A percentile compares a stretch with the other conserved stretches of the same genome.
These are phyloP conservation scores for Helicoverpa assulta DNA, from an alignment of 2,888 invertebrate genomes.

Conservation along the genomic window DNA sequence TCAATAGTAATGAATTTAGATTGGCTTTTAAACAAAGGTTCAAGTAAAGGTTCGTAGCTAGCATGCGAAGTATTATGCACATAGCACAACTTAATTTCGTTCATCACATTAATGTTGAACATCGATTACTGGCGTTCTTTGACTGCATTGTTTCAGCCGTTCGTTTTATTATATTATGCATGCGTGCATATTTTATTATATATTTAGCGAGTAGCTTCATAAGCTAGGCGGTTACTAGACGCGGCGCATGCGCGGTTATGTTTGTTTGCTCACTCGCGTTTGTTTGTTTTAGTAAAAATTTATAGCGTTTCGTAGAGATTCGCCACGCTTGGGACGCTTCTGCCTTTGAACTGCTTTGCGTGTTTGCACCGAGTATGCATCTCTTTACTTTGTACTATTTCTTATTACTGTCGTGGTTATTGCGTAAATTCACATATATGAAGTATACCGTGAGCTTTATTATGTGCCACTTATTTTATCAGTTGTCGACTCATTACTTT, in stretches of 20 bases:
- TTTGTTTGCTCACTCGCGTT: constrained; percentile 77
- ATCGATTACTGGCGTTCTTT: constrained; percentile 30
- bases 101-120: constrained; percentile 19
- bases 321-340: constrained; percentile 68
- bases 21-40: neutral
- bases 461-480: constrained; percentile 25
- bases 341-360: constrained; percentile 78
- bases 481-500: constrained; percentile 3
- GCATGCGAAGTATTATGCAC: constrained; percentile 3
- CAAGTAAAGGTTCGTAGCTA: neutral
- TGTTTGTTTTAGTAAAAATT: constrained; percentile 87
- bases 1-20: neutral
- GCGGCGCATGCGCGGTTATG: constrained; percentile 73
- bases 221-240: constrained; percentile 59
- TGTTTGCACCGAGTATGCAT: constrained; percentile 67
- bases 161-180: constrained; percentile 55
- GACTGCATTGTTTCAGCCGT: constrained; percentile 39
- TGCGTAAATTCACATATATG: constrained; percentile 29
- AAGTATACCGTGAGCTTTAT: constrained; percentile 10
- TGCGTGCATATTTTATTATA: constrained; percentile 50
- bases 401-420: constrained; percentile 41
- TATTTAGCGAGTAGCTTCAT: constrained; percentile 62
- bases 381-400: constrained; percentile 66
- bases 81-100: constrained; percentile 8
- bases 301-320: constrained; percentile 80